Percentiles rank a stretch among this genome's conserved stretches.
Evolutionary conservation across 2,797 vertebrate species (phyloP).

Genomic region (Nothura maculosa): DNA sequence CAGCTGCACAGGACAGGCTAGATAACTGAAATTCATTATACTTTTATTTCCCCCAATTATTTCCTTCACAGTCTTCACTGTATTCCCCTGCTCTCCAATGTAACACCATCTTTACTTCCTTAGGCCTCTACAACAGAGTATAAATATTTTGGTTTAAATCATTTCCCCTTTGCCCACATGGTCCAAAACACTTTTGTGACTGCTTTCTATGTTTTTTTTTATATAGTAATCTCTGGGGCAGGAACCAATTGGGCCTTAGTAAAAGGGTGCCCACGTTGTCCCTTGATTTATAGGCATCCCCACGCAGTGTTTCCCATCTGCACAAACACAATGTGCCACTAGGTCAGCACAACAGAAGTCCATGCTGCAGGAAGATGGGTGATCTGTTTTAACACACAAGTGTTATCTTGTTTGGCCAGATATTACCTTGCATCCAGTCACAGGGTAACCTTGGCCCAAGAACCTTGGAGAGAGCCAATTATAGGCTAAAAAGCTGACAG

Average conservation of each 20-base stretch:
- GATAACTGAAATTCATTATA: background rate
- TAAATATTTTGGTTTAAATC: background rate
- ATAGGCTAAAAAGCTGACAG: fast-evolving
- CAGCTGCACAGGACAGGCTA: background rate
- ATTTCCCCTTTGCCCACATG: background rate
- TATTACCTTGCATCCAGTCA: background rate
- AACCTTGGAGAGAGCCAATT: background rate
- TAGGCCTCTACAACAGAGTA: background rate
- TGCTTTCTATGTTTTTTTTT: background rate
- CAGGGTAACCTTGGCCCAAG: background rate
- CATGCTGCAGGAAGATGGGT: background rate
- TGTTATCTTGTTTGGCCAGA: slow-evolving; percentile 9
- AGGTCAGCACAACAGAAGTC: slow-evolving; percentile 7
- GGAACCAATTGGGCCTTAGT: background rate
- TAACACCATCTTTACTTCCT: background rate
- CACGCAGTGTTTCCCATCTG: background rate
- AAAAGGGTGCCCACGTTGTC: background rate
- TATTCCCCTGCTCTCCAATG: background rate
- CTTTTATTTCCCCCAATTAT: background rate
- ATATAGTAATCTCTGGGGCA: background rate
- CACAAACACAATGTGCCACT: background rate
- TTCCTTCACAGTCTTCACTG: background rate
- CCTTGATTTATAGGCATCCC: background rate
- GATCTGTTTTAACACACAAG: background rate
- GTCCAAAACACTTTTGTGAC: background rate